A percentile compares a stretch with the other conserved stretches of the same genome.
phyloP scores from a whole-genome alignment of 2,888 invertebrate species.

The Polyploca ridens region DNA sequence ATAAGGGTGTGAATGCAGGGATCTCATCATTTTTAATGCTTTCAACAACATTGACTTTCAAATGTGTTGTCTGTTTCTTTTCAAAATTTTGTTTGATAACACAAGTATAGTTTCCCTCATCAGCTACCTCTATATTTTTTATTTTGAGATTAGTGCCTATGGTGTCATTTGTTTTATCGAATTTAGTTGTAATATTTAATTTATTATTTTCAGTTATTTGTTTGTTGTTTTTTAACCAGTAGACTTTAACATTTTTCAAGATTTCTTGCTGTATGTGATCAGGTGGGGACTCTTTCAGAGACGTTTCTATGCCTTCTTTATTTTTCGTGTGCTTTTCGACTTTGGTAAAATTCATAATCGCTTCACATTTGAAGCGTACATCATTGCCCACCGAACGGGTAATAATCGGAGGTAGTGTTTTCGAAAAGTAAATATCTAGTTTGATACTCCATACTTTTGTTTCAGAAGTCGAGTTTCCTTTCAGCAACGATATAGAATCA shows the following conservation, averaged over 20 bases:
- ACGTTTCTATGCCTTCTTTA: conserved; percentile 68
- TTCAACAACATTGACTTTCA: conserved; percentile 71
- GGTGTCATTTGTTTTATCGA: conserved; percentile 71
- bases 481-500: conserved; percentile 55
- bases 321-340: conserved; percentile 72
- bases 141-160: conserved; percentile 69
- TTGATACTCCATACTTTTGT: conserved; percentile 77
- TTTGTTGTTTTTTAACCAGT: conserved; percentile 73
- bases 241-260: conserved; percentile 73
- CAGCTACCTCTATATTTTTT: conserved; percentile 55
- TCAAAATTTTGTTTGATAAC: conserved; percentile 75
- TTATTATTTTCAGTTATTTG: conserved; percentile 52
- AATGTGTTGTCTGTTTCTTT: conserved; percentile 66
- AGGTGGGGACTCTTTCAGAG: conserved; percentile 67
- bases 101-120: conserved; percentile 76
- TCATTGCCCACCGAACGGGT: conserved; percentile 58
- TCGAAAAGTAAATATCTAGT: conserved; percentile 74
- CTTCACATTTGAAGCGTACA: conserved; percentile 74
- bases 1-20: conserved; percentile 63
- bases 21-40: conserved; percentile 79
- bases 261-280: conserved; percentile 71
- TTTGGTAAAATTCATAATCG: conserved; percentile 73
- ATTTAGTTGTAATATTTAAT: conserved; percentile 64
- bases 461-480: conserved; percentile 65
- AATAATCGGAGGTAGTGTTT: conserved; percentile 63